A percentile compares a stretch with the other conserved stretches of the same genome.
Evolutionary conservation across 2,888 invertebrate genomes (phyloP).

Genomic region (Sinelater perroti): DNA sequence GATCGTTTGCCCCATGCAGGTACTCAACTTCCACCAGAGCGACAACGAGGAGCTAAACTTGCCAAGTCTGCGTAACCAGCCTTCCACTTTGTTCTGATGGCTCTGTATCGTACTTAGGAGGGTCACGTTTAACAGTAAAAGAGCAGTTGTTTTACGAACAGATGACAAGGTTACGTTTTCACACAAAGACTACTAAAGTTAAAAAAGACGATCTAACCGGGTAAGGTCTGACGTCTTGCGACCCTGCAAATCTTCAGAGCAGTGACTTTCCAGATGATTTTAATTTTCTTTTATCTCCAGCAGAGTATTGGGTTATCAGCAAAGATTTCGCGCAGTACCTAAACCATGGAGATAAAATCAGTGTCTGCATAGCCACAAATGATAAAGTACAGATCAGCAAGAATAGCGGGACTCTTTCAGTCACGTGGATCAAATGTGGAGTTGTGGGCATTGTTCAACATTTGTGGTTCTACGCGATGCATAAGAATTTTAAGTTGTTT

Average conservation of each 20-base stretch:
- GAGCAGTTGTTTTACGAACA: conserved; percentile 80
- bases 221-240: conserved; percentile 93
- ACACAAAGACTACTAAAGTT: conserved; percentile 86
- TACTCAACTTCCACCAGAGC: conserved; percentile 64
- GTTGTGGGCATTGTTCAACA: conserved; percentile 96
- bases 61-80: conserved; percentile 73
- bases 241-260: conserved; percentile 79
- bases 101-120: conserved; percentile 81
- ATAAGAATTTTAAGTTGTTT: conserved; percentile 73
- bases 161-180: conserved; percentile 96
- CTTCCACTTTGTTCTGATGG: conserved; percentile 72
- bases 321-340: conserved; percentile 90
- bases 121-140: conserved; percentile 80
- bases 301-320: conserved; percentile 97
- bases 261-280: conserved; percentile 89
- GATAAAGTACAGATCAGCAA: conserved; percentile 84
- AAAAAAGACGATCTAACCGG: conserved; percentile 91
- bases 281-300: conserved; percentile 88
- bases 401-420: conserved; percentile 79
- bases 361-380: conserved; percentile 79
- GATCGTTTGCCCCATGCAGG: conserved; percentile 75
- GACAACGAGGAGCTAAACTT: conserved; percentile 62
- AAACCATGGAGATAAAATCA: conserved; percentile 86
- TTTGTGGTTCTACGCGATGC: conserved; percentile 93
- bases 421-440: conserved; percentile 94